phyloP scores from a whole-genome alignment of 2,113 vertebrate species.

The Gallinago jamesoni region DNA sequence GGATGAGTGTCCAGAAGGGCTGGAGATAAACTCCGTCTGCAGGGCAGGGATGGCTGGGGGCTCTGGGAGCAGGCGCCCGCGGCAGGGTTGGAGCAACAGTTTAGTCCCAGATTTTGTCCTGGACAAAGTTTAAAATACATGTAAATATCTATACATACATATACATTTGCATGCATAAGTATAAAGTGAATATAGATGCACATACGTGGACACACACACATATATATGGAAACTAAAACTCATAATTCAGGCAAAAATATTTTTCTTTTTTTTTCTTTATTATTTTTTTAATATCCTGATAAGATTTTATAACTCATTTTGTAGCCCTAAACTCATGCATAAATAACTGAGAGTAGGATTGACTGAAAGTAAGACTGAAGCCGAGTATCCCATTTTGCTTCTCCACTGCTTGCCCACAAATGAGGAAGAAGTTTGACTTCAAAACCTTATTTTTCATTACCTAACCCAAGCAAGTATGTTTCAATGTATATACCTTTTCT shows the following conservation, averaged over 20 bases:
- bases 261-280: neutral
- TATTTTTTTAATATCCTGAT: neutral
- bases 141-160: too few species aligned
- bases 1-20: constrained; percentile 19
- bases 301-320: neutral
- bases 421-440: neutral
- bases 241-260: accelerated
- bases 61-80: neutral
- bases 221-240: neutral
- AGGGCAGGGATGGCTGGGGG: neutral
- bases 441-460: neutral
- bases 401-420: accelerated
- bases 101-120: neutral
- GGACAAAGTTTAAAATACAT: neutral
- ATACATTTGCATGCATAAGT: too few species aligned
- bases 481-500: neutral
- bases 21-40: neutral
- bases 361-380: neutral
- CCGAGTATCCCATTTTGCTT: neutral
- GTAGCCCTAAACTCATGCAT: neutral
- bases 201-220: accelerated
- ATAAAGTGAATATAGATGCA: neutral
- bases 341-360: neutral
- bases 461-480: neutral
- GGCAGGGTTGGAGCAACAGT: neutral